Evolutionary conservation across 2,797 vertebrate species (phyloP).

Genomic region (Zalophus californianus): DNA sequence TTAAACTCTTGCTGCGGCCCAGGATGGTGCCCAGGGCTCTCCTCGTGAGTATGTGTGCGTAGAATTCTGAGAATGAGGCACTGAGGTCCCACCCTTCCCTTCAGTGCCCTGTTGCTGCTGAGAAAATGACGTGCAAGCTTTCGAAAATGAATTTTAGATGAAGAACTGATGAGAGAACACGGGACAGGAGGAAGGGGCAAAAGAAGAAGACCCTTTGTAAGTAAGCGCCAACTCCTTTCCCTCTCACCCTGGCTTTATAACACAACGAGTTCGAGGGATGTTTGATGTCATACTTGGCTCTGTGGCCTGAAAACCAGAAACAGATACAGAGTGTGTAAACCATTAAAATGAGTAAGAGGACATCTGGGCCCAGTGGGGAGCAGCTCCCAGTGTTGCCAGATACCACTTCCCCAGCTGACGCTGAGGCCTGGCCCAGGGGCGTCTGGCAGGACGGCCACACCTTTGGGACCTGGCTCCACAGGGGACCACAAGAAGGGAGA

Average conservation of each 20-base stretch:
- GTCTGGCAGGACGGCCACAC: too few species aligned
- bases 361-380: conserved; percentile 70
- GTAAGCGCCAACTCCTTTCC: not conserved
- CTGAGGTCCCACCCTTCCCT: not conserved
- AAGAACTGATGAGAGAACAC: not conserved
- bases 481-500: not conserved
- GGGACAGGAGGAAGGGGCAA: not conserved
- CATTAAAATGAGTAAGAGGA: conserved; percentile 83
- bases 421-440: not conserved
- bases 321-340: conserved; percentile 79
- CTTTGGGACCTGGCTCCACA: not conserved
- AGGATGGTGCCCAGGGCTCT: not conserved
- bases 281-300: conserved; percentile 85
- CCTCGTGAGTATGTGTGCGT: not conserved
- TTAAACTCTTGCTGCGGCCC: not conserved
- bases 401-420: rapidly evolving
- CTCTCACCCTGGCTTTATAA: not conserved
- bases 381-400: conserved; percentile 65
- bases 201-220: not conserved
- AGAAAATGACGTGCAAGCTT: not conserved
- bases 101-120: not conserved
- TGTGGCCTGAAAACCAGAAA: conserved; percentile 84
- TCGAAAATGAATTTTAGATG: not conserved
- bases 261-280: conserved; percentile 59
- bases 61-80: not conserved